A percentile compares a stretch with the other conserved stretches of the same genome.
Conservation (phyloP, 2,888 invertebrate genomes). For the Eubasilissa splendida region DNA sequence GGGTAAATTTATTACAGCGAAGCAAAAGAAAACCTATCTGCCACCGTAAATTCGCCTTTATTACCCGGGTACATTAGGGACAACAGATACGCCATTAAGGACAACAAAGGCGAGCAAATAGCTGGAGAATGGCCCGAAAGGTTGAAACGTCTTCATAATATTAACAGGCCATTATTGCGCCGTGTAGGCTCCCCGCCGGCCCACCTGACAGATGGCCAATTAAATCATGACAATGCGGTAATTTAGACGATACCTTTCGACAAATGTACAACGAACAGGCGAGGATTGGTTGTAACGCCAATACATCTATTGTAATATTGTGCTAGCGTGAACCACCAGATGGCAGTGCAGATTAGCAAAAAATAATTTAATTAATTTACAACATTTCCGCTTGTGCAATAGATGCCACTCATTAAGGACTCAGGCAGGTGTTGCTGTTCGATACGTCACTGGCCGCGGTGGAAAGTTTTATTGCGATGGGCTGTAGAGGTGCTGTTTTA, state of each 20-base stretch:
- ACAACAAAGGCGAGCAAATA: conserved; percentile 42
- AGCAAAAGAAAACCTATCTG: conserved; percentile 38
- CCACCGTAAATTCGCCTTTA: conserved; percentile 44
- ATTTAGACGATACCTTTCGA: conserved; percentile 53
- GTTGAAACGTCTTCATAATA: conserved; percentile 35
- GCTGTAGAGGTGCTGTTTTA: too few relatives aligned
- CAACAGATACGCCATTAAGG: conserved; percentile 43
- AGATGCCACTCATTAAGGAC: too few relatives aligned
- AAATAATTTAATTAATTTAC: too few relatives aligned
- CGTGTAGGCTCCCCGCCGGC: conserved; percentile 21
- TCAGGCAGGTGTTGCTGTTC: too few relatives aligned
- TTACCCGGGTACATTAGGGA: conserved; percentile 46
- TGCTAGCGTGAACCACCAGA: too few relatives aligned
- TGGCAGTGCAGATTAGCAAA: too few relatives aligned
- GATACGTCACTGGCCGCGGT: too few relatives aligned
- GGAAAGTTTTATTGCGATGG: too few relatives aligned
- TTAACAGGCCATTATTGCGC: conserved; percentile 38
- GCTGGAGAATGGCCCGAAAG: conserved; percentile 32
- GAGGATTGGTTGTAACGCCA: not conserved
- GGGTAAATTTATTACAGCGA: conserved; percentile 28
- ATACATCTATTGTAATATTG: too few relatives aligned
- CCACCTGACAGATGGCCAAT: conserved; percentile 57
- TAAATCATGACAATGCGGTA: conserved; percentile 56
- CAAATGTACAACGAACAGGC: conserved; percentile 16
- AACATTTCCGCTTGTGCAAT: too few relatives aligned